Evolutionary conservation across 2,797 vertebrate genomes (phyloP).

Genomic region (Thaleichthys pacificus): DNA sequence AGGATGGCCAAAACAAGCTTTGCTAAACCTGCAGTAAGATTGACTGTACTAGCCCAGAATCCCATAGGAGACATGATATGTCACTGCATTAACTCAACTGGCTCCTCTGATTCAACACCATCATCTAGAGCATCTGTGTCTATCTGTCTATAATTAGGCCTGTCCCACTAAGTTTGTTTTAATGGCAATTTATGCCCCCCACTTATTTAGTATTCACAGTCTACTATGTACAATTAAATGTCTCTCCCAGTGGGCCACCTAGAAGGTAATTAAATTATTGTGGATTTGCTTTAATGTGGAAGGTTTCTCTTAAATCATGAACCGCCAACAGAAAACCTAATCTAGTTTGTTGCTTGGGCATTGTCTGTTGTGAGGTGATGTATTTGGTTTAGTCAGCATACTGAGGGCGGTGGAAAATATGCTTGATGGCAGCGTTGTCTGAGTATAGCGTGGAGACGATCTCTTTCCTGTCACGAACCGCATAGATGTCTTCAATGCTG

Average conservation of each 20-base stretch:
- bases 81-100: constrained; percentile 64
- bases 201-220: constrained; percentile 56
- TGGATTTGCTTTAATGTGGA: constrained; percentile 39
- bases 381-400: no score
- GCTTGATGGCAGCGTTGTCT: neutral
- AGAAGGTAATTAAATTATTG: constrained; percentile 50
- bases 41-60: constrained; percentile 45
- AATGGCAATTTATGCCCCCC: constrained; percentile 54
- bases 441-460: neutral
- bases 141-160: constrained; percentile 59
- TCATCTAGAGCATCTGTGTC: constrained; percentile 69
- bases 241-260: constrained; percentile 47
- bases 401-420: neutral
- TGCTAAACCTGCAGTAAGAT: constrained; percentile 60
- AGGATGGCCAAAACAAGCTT: constrained; percentile 53
- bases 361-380: neutral
- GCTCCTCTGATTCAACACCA: constrained; percentile 63
- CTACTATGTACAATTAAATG: constrained; percentile 64
- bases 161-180: constrained; percentile 57
- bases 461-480: neutral
- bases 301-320: constrained; percentile 29
- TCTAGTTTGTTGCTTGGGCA: constrained; percentile 23
- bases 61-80: constrained; percentile 62
- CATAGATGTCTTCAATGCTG: neutral
- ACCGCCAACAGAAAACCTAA: constrained; percentile 22